These are phyloP conservation scores for Cotesia typhae DNA, from an alignment of 1,140 invertebrate genomes.

Conservation along the genomic window DNA sequence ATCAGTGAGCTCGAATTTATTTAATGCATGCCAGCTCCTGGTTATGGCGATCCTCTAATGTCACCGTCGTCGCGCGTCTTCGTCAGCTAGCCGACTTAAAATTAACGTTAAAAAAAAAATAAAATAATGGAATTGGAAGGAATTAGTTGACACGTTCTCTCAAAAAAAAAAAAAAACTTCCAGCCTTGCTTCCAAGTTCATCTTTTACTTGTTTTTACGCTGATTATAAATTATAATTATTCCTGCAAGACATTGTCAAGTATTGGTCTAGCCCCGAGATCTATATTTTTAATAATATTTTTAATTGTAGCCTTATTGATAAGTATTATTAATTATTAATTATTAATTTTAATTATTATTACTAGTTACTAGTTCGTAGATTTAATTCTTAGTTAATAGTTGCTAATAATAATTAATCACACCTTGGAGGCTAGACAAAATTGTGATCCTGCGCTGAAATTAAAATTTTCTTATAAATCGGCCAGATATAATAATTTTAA, in stretches of 20 bases:
- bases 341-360: background rate
- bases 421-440: background rate
- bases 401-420: background rate
- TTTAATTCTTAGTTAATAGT: too few relatives aligned
- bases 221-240: background rate
- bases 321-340: conserved; percentile 1
- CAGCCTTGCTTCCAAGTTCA: conserved; percentile 13
- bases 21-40: conserved; percentile 17
- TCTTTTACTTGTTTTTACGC: conserved; percentile 16
- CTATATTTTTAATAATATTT: background rate
- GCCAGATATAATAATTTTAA: background rate
- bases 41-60: background rate
- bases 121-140: conserved; percentile 5
- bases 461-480: too few relatives aligned
- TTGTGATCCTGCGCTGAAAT: too few relatives aligned
- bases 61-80: conserved; percentile 20
- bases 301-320: background rate
- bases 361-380: too few relatives aligned
- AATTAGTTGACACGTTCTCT: conserved; percentile 12
- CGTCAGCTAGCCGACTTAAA: background rate
- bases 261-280: conserved; percentile 1
- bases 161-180: background rate
- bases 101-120: background rate
- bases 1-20: conserved; percentile 15
- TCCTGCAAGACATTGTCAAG: background rate